Conservation (phyloP, 2,797 vertebrate species). For the Propithecus perrieri region DNA sequence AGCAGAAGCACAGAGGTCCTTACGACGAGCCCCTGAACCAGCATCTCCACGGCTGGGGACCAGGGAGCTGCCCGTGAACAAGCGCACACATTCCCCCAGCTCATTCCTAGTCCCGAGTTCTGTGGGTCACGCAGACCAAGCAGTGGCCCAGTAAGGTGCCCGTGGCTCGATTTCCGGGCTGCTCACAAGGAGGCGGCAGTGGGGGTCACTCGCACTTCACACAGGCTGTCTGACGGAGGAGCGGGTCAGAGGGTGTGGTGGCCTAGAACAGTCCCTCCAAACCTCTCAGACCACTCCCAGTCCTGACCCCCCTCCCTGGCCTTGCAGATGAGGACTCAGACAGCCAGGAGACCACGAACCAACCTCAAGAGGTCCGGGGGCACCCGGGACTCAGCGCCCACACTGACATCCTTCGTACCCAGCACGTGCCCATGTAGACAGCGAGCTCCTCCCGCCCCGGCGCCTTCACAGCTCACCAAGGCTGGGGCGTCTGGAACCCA, state of each 20-base stretch:
- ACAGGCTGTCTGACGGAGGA: background rate
- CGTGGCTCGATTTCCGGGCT: background rate
- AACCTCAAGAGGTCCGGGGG: background rate
- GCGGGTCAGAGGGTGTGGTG: background rate
- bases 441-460: background rate
- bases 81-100: background rate
- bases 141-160: background rate
- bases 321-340: background rate
- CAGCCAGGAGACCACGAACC: background rate
- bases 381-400: background rate
- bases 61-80: background rate
- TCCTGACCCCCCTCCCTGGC: background rate
- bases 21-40: background rate
- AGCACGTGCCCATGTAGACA: background rate
- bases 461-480: background rate
- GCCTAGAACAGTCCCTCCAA: background rate
- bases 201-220: background rate
- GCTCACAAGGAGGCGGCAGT: background rate
- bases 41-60: background rate
- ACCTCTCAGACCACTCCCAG: background rate
- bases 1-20: background rate
- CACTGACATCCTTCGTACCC: background rate
- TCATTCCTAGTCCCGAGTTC: background rate
- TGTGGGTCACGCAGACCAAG: no score
- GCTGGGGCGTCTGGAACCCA: background rate